These are phyloP conservation scores for Etheostoma spectabile DNA, from an alignment of 2,113 vertebrate species.

Conservation along the genomic window DNA sequence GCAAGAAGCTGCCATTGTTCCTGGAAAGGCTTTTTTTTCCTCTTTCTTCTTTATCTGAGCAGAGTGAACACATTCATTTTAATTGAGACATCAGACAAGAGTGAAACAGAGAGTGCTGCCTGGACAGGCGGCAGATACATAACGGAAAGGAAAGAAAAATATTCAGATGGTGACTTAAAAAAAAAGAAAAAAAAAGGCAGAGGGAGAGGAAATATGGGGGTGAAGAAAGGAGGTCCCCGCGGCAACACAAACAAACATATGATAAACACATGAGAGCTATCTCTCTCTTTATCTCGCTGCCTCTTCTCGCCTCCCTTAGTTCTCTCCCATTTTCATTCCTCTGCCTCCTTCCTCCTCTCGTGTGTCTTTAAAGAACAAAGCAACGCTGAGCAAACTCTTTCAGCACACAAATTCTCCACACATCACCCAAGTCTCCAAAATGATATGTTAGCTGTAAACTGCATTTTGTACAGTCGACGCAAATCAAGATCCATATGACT, in stretches of 20 bases:
- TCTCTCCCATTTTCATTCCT: constrained; percentile 44
- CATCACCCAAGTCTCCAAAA: constrained; percentile 44
- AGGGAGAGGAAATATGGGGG: constrained; percentile 20
- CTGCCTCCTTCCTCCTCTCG: constrained; percentile 47
- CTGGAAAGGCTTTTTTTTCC: constrained; percentile 55
- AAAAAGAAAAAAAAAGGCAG: neutral
- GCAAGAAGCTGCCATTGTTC: constrained; percentile 68
- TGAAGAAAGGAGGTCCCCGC: constrained; percentile 62
- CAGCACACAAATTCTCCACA: constrained; percentile 38
- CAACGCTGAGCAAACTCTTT: constrained; percentile 43
- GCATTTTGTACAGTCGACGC: constrained; percentile 53
- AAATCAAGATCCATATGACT: constrained; percentile 66
- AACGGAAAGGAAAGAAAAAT: constrained; percentile 38
- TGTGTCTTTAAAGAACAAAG: constrained; percentile 72
- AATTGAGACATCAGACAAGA: constrained; percentile 77
- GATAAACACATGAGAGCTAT: constrained; percentile 74
- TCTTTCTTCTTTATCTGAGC: constrained; percentile 72
- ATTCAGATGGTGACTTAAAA: constrained; percentile 38
- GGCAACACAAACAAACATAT: constrained; percentile 78
- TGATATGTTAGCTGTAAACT: constrained; percentile 41
- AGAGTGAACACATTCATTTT: constrained; percentile 76
- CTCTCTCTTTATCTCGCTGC: constrained; percentile 58
- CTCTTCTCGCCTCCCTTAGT: constrained; percentile 20
- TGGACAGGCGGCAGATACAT: constrained; percentile 73
- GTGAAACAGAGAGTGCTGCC: constrained; percentile 54